Evolutionary conservation across 2,113 vertebrate species (phyloP), one percentile per base, ranked within the genome.

Genomic region (Coptodon rendalli): DNA sequence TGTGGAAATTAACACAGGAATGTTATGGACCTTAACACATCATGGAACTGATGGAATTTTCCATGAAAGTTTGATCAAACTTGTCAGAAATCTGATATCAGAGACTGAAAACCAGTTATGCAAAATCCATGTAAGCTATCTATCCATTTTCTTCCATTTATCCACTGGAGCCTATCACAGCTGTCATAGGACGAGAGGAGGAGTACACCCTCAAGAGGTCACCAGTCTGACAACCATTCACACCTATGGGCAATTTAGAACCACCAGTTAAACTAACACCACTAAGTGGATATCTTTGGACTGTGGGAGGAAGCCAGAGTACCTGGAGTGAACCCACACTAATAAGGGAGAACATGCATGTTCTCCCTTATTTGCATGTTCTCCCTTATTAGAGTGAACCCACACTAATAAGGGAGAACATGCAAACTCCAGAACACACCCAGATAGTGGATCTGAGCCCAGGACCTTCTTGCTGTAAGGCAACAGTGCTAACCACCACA

Each of bases 401-500:
- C 31, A 2, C n/a, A 66, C 34, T 66, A 66, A 66, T n/a, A 38
- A 66, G 61, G 61, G 1, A 66, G 34, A 38, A 66, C 10, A 6
- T 38, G 61, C 61, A 66, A 66, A 66, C 61, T 66, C 0, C 4
- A 66, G 0, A 66, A 10, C 61, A 66, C 17, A 22, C 0, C 19
- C 1, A 66, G 34, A 38, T 1, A 66, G 19, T 66, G 17, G 10
- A 66, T 66, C 31, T 66, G 61, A 66, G 6, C 34, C 34, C 34
- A 66, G 61, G 61, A 13, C 61, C 19, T 38, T n/a, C 61, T 38
- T 66, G 61, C 34, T 66, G 34, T 66, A 22, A 22, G 61, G 31
- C 6, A 66, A 66, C 61, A 38, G 61, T 38, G 34, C 34, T 36
- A 66, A 66, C 31, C 1, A 13, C 61, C 61, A 66, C 61, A 66